Evolutionary conservation across 2,797 vertebrate genomes (phyloP).

Genomic region (Mormyrus proboscirostris): DNA sequence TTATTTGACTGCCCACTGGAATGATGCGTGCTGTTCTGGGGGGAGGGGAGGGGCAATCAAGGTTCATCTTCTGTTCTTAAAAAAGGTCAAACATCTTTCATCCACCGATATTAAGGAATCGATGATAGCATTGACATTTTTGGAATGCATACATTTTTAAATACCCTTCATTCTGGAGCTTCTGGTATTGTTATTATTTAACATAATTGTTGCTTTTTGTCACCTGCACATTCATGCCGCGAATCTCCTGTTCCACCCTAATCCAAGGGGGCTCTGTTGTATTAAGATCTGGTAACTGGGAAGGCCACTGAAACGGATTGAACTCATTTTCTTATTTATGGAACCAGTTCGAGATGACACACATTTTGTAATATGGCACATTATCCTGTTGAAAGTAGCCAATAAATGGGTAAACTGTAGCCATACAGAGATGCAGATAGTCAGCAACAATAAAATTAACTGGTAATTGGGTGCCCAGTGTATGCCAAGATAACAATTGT

Average conservation of each 20-base stretch:
- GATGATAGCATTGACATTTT: not conserved
- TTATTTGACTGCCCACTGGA: slow-evolving; percentile 12
- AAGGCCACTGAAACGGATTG: not conserved
- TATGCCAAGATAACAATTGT: not conserved
- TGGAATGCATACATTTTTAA: not conserved
- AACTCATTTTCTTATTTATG: not conserved
- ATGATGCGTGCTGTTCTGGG: not conserved
- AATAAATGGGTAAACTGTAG: not conserved
- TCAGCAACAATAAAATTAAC: not conserved
- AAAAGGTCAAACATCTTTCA: not conserved
- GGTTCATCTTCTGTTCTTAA: not conserved
- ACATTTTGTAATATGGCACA: not conserved
- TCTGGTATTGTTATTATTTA: not conserved
- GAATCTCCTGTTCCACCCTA: not conserved
- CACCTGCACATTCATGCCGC: not conserved
- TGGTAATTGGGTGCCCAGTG: not conserved
- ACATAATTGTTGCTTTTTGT: not conserved
- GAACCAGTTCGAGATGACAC: not conserved
- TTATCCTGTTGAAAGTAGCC: not conserved
- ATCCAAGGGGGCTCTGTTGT: not conserved
- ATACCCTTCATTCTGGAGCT: not conserved
- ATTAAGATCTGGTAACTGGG: not conserved
- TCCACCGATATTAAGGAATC: not conserved
- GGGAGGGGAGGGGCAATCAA: not conserved
- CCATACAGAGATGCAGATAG: not conserved